Evolutionary conservation across 2,888 invertebrate species (phyloP).

Genomic region (Leptarthrus brevirostris): DNA sequence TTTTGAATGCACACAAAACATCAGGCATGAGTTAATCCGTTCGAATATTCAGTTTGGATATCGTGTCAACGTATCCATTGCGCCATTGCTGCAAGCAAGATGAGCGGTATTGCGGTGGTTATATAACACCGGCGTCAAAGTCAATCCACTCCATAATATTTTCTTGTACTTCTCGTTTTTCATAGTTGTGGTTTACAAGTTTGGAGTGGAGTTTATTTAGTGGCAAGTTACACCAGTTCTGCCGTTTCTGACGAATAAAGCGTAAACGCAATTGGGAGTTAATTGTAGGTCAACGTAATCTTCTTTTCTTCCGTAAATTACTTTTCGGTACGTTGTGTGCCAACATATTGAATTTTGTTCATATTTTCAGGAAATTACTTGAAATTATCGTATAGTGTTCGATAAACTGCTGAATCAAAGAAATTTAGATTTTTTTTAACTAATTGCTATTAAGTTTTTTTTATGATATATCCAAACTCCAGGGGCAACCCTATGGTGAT

Average conservation of each 20-base stretch:
- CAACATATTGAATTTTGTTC: too few species aligned
- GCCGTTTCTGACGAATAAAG: neutral
- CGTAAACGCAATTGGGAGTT: neutral
- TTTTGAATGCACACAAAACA: neutral
- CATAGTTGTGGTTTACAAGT: neutral
- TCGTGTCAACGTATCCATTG: too few species aligned
- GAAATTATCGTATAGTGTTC: too few species aligned
- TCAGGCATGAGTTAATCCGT: too few species aligned
- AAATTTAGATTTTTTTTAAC: too few species aligned
- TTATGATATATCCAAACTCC: too few species aligned
- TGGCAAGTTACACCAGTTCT: constrained; percentile 2
- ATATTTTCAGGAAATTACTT: too few species aligned
- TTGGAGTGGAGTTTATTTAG: neutral
- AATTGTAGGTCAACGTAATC: neutral
- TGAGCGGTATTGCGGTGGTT: neutral
- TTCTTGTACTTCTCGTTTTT: neutral
- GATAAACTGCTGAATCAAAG: too few species aligned
- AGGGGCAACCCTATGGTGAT: too few species aligned
- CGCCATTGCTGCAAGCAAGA: neutral
- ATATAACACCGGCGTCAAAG: constrained; percentile 3
- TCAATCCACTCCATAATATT: neutral
- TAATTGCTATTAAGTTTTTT: too few species aligned
- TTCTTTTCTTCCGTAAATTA: neutral
- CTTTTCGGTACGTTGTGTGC: too few species aligned
- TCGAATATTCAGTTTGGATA: too few species aligned